Base-by-base conservation (phyloP, 2,888 invertebrate species). In the Drosophila flavopinicola region DNA sequence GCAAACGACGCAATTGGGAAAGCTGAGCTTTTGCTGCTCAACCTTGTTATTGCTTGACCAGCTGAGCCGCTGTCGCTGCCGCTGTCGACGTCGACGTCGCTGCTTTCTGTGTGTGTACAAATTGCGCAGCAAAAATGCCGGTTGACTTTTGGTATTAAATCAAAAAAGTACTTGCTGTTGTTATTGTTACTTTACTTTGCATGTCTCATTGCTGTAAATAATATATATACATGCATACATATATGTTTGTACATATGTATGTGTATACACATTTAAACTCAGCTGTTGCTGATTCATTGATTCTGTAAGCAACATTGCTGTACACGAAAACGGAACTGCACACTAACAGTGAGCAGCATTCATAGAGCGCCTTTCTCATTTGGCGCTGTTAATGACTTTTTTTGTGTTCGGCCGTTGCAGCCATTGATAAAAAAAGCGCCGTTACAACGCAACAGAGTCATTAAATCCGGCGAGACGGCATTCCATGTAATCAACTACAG, bases 401-500 rank as follows among this genome's bases (percentile, higher is more conserved):
- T 25, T 25, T 32, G n/a, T 11, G 23, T 45, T 1, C 39, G 38
- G 20, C 20, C 4, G 20, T 20, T 35, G 24, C 49, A 53, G 35
- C 68, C 85, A 78, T 83, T 83, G 85, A 84, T 79, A 74, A 84
- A 76, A 60, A 61, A 77, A 76, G 63, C 69, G 66, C 83, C 87
- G 82, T 82, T 86, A 82, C 64, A 78, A 54, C 75, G 71, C 78
- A 70, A 71, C 76, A 82, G 60, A 85, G 85, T 83, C 88, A 88
- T 87, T 88, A 87, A 88, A 87, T 88, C 74, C 75, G 87, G 84
- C 87, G 84, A 88, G 87, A 87, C 88, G 56, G 64, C 87, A 86
- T 86, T 86, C 86, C 86, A 86, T 71, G 72, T 73, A 75, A 74
- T 80, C 78, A 76, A 61, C 72, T 59, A 48, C 53, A 52, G 24